phyloP scores from a whole-genome alignment of 2,888 invertebrate species.

The Hirtodrosophila trivittata region DNA sequence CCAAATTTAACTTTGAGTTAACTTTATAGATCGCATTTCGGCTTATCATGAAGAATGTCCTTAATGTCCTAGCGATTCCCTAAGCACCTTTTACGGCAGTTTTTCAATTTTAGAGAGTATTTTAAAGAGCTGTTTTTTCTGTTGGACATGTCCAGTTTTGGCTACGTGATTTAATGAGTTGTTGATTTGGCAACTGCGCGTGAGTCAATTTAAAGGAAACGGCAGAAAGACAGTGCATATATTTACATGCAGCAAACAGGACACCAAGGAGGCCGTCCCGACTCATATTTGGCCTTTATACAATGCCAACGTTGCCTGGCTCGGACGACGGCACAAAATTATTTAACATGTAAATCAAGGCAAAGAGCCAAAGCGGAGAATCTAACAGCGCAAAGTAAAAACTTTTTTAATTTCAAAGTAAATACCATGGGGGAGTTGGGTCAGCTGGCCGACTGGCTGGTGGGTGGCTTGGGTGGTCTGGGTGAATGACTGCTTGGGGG shows the following conservation, averaged over 20 bases:
- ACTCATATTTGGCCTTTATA: conserved; percentile 69
- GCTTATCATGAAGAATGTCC: too few relatives aligned
- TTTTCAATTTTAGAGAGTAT: too few relatives aligned
- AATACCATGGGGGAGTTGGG: conserved; percentile 46
- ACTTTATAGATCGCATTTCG: too few relatives aligned
- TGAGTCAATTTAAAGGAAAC: conserved; percentile 39
- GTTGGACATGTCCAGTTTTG: too few relatives aligned
- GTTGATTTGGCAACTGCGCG: conserved; percentile 62
- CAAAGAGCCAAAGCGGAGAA: conserved; percentile 37
- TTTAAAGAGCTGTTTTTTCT: too few relatives aligned
- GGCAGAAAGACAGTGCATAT: conserved; percentile 40
- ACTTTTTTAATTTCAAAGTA: conserved; percentile 79
- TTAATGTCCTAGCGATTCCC: too few relatives aligned
- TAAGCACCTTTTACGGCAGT: too few relatives aligned
- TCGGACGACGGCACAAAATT: conserved; percentile 56
- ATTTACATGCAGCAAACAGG: conserved; percentile 55
- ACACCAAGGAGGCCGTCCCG: conserved; percentile 25
- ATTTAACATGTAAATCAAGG: conserved; percentile 78
- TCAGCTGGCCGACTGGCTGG: conserved; percentile 8
- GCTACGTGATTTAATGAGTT: too few relatives aligned
- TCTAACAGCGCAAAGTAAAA: conserved; percentile 63
- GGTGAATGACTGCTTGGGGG: background rate
- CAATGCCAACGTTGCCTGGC: conserved; percentile 14
- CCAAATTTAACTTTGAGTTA: too few relatives aligned
- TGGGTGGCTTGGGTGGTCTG: conserved; percentile 1